Evolutionary conservation across 2,888 invertebrate species (phyloP).

Genomic region (Ypsolopha sequella): DNA sequence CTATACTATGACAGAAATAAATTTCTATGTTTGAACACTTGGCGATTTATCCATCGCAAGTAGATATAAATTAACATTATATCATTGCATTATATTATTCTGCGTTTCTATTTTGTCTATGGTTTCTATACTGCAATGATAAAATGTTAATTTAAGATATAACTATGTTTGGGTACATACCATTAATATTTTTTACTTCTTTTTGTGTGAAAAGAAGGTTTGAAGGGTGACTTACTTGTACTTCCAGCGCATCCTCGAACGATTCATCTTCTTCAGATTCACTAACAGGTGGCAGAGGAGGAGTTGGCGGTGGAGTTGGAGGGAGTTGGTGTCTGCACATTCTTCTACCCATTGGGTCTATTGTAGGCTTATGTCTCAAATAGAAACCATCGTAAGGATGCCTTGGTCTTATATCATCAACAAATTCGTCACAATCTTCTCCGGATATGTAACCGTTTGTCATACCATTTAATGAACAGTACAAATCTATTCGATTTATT

Average conservation of each 20-base stretch:
- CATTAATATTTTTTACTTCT: background rate
- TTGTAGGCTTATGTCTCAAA: conserved; percentile 46
- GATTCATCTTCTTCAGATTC: background rate
- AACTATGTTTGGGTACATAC: background rate
- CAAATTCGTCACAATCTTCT: conserved; percentile 16
- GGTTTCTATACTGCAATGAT: too few species aligned
- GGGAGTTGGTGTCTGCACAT: conserved; percentile 57
- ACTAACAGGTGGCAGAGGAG: conserved; percentile 18
- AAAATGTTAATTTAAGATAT: too few species aligned
- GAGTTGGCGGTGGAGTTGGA: conserved; percentile 33
- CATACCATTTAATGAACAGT: background rate
- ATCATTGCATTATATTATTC: too few species aligned
- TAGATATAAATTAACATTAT: too few species aligned
- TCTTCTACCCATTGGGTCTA: conserved; percentile 50
- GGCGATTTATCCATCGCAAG: too few species aligned
- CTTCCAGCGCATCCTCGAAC: background rate
- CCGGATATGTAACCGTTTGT: background rate
- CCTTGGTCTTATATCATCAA: conserved; percentile 39
- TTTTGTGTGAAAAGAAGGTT: background rate
- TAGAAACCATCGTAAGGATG: conserved; percentile 65
- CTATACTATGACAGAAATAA: too few species aligned
- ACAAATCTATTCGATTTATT: background rate
- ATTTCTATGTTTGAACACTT: too few species aligned
- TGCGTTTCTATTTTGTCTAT: too few species aligned
- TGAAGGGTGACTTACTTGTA: conserved; percentile 1